Percentiles rank a stretch among this genome's conserved stretches.
phyloP scores from a whole-genome alignment of 2,888 invertebrate species.

The Silvanus unidentatus region DNA sequence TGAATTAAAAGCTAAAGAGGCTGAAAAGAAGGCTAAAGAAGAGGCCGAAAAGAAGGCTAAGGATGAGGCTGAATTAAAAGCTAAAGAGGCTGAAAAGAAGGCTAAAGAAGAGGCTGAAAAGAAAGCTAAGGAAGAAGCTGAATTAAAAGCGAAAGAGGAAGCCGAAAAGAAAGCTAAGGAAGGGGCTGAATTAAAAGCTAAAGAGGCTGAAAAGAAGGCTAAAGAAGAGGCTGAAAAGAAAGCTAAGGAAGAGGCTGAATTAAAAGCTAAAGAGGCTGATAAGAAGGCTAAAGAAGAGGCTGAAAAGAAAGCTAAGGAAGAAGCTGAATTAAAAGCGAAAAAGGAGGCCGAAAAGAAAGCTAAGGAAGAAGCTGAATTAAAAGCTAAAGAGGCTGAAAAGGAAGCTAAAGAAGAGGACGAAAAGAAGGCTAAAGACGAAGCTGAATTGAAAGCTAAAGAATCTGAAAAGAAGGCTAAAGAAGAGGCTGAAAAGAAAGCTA shows the following conservation, averaged over 20 bases:
- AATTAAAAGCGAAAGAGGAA: conserved; percentile 6
- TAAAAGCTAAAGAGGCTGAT: conserved; percentile 7
- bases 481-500: conserved; percentile 20
- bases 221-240: conserved; percentile 3
- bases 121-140: conserved; percentile 9
- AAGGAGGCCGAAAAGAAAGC: conserved; percentile 9
- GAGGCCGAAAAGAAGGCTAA: conserved; percentile 14
- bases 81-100: conserved; percentile 14
- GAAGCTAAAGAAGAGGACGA: conserved; percentile 12
- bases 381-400: conserved; percentile 16
- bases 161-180: conserved; percentile 6
- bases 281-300: conserved; percentile 9
- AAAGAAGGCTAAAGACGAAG: too few species aligned
- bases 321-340: conserved; percentile 15
- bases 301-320: conserved; percentile 11
- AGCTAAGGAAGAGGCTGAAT: conserved; percentile 4
- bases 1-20: conserved; percentile 17
- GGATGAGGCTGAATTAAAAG: conserved; percentile 13
- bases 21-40: conserved; percentile 17
- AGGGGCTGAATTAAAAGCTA: conserved; percentile 5
- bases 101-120: conserved; percentile 14
- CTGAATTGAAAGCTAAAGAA: conserved; percentile 14
- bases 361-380: conserved; percentile 15
- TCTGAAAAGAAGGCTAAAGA: conserved; percentile 15
- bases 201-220: neutral